Conservation (phyloP, 2,888 invertebrate genomes). For the Morinoia aosen region DNA sequence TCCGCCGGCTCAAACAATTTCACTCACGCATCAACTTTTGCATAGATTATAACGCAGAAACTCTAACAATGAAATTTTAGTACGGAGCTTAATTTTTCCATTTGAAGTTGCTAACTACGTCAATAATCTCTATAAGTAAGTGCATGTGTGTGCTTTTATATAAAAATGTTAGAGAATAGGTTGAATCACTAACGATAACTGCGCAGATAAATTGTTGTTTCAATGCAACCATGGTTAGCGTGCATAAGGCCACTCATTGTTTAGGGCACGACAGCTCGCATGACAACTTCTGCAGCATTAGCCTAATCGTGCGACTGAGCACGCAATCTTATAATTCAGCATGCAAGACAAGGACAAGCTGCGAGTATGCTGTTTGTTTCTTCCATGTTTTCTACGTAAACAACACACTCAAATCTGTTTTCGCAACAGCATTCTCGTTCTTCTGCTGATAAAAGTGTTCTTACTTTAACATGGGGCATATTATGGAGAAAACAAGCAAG, state of each 20-base stretch:
- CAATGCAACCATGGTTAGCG: background rate
- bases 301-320: background rate
- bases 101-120: background rate
- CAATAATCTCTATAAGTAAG: background rate
- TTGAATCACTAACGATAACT: background rate
- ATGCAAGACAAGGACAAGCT: background rate
- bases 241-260: background rate
- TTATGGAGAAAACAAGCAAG: background rate
- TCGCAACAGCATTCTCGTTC: background rate
- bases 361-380: background rate
- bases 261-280: background rate
- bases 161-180: background rate
- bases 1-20: too few relatives aligned
- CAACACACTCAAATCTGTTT: background rate
- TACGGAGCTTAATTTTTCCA: background rate
- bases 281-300: background rate
- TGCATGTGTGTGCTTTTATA: background rate
- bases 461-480: background rate
- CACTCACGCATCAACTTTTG: background rate
- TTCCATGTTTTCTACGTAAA: background rate
- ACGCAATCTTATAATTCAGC: background rate
- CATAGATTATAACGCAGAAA: background rate
- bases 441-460: background rate
- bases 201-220: background rate
- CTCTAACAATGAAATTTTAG: background rate